Evolutionary conservation across 2,113 vertebrate genomes (phyloP).

Genomic region (Tragelaphus scriptus): DNA sequence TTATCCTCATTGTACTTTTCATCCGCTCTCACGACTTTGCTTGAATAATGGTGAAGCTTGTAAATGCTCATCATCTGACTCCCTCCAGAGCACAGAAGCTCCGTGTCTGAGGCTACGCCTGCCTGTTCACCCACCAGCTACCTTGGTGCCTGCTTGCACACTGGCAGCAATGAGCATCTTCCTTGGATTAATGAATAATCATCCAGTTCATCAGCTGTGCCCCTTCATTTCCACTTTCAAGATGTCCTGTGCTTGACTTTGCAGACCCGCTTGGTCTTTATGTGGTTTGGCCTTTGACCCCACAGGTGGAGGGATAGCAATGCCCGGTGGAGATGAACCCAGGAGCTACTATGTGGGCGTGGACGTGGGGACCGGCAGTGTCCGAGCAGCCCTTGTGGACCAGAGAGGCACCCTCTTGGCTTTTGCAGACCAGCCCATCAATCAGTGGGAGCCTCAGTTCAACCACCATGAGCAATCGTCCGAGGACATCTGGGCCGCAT

Average conservation of each 20-base stretch:
- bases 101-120: rapidly evolving
- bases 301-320: conserved; percentile 52
- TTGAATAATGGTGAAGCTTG: neutral
- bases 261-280: neutral
- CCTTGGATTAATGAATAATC: neutral
- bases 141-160: neutral
- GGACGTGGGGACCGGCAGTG: conserved; percentile 93
- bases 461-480: conserved; percentile 95
- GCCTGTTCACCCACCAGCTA: neutral
- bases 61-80: neutral
- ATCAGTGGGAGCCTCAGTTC: conserved; percentile 86
- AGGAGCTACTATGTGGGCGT: conserved; percentile 88
- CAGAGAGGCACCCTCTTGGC: conserved; percentile 78
- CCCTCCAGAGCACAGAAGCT: neutral
- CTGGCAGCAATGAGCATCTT: neutral
- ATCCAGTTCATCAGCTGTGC: rapidly evolving
- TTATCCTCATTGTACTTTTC: neutral
- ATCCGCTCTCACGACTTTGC: neutral
- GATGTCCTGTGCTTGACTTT: neutral
- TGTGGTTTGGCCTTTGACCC: neutral
- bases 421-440: conserved; percentile 86
- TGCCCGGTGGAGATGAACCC: conserved; percentile 57
- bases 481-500: conserved; percentile 91
- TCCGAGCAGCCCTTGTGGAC: conserved; percentile 91
- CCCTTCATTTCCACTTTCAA: neutral